Evolutionary conservation across 2,888 invertebrate species (phyloP).

Genomic region (Pachymerium ferrugineum): DNA sequence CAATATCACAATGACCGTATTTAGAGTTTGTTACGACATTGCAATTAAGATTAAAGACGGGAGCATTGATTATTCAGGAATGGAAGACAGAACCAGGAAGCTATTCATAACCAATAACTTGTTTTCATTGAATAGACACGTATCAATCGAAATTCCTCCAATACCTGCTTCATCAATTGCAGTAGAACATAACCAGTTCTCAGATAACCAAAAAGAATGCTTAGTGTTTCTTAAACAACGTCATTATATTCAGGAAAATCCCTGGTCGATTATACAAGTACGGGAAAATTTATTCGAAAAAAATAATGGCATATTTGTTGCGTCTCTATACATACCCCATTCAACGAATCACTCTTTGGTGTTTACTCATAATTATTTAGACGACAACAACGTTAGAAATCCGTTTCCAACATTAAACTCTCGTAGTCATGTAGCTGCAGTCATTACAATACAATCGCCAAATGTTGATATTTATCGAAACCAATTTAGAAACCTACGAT

Average conservation of each 20-base stretch:
- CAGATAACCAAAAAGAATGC: constrained; percentile 72
- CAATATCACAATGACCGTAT: constrained; percentile 82
- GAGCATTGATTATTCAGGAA: constrained; percentile 42
- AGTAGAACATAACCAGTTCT: constrained; percentile 67
- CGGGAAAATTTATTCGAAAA: constrained; percentile 83
- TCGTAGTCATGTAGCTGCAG: constrained; percentile 84
- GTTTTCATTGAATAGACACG: constrained; percentile 64
- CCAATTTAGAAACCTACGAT: constrained; percentile 82
- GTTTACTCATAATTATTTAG: constrained; percentile 81
- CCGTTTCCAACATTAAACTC: constrained; percentile 79
- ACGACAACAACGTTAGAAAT: constrained; percentile 77
- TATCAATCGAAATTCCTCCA: constrained; percentile 72
- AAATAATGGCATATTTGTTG: constrained; percentile 83
- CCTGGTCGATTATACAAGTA: constrained; percentile 62
- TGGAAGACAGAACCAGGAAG: too few species aligned
- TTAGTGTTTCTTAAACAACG: constrained; percentile 48
- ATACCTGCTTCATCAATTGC: constrained; percentile 57
- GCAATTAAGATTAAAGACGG: constrained; percentile 71
- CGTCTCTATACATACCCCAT: constrained; percentile 78
- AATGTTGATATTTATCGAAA: constrained; percentile 86
- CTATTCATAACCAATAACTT: constrained; percentile 82
- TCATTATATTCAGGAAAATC: constrained; percentile 43
- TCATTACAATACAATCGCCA: constrained; percentile 82
- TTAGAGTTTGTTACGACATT: constrained; percentile 70
- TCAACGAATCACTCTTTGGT: constrained; percentile 71